Evolutionary conservation across 2,888 invertebrate species (phyloP).

Genomic region (Cephus nigrinus): DNA sequence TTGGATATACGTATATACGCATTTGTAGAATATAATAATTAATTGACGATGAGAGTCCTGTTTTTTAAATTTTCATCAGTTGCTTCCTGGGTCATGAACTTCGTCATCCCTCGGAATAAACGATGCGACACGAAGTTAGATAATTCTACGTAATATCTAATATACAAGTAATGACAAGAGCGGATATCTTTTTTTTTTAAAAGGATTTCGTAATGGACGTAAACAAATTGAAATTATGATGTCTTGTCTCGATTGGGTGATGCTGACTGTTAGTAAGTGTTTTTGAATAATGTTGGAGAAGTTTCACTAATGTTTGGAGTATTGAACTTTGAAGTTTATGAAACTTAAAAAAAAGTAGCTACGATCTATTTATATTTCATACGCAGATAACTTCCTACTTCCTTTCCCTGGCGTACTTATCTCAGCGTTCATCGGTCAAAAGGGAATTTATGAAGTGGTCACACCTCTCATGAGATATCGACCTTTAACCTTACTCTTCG

Average conservation of each 20-base stretch:
- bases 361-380: too few species aligned
- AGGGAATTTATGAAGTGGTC: not conserved
- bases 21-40: not conserved
- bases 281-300: too few species aligned
- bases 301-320: too few species aligned
- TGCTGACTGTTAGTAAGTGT: not conserved
- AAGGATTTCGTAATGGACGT: not conserved
- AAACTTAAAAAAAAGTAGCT: too few species aligned
- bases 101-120: conserved; percentile 4
- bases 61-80: not conserved
- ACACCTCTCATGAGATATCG: not conserved
- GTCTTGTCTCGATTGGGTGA: not conserved
- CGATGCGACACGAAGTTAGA: not conserved
- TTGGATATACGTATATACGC: not conserved
- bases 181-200: not conserved
- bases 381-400: not conserved
- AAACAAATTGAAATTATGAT: not conserved
- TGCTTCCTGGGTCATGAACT: not conserved
- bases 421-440: not conserved
- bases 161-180: not conserved
- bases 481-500: not conserved
- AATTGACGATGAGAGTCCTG: not conserved
- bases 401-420: not conserved
- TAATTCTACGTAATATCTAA: not conserved
- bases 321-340: not conserved